Base-by-base conservation (phyloP, 1,140 invertebrate species). In the Bradysia coprophila region DNA sequence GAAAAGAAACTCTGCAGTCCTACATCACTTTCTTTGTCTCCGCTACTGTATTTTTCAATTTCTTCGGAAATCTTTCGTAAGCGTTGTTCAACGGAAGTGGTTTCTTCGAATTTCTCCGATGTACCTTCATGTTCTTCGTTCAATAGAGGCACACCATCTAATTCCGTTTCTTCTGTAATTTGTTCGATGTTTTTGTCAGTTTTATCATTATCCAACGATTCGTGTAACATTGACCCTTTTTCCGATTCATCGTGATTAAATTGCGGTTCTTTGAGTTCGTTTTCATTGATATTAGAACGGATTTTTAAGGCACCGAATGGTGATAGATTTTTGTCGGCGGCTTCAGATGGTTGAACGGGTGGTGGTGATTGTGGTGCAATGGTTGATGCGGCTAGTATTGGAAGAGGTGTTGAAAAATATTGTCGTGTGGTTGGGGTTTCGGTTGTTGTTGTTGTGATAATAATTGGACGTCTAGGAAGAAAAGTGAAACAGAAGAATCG, bases 11-110 rank as follows among this genome's bases (percentile, higher is more conserved):
- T 56, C 23, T 61, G 56, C 1, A 52, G 56, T 8, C 49, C 53
- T 2, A 57, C 39, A 38, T 57, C 57, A 40, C 21, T 40, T 18
- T 42, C 38, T 18, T 38, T 37, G 13, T 44, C 38, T 15, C 24
- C 28, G 28, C 33, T 38, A 21, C 54, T 48, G 48, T 56, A 49
- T 41, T 60, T 60, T 49, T 60, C 55, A 40, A 60, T 52, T 42
- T 57, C 55, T 43, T 61, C 54, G 8, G 58, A 56, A 20, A 61
- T 59, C 43, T 60, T 52, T 50, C 59, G 57, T 13, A 61, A 45
- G 32, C 56, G 52, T 46, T 59, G 55, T 47, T 60, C 58, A 28
- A 61, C 55, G 31, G 54, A 51, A 11, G 55, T 54, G 18, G 51
- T 48, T 28, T 61, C 57, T 13, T 56, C 18, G 21, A 22, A 21